Evolutionary conservation across 2,797 vertebrate species (phyloP).

Genomic region (Nyctibius grandis): DNA sequence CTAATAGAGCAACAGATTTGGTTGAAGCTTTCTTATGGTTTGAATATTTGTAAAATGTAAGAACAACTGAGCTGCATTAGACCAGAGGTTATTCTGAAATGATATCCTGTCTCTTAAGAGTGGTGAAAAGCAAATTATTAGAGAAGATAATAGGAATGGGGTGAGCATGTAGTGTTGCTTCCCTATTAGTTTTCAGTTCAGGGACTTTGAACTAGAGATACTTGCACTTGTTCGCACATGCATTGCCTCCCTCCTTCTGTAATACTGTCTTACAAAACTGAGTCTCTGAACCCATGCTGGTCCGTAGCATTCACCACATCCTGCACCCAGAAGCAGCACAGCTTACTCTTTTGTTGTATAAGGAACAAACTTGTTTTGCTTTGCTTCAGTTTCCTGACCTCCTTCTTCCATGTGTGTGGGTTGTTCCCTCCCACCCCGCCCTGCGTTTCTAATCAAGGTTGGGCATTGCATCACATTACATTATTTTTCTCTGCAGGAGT

Average conservation of each 20-base stretch:
- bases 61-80: neutral
- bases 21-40: neutral
- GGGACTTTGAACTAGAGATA: neutral
- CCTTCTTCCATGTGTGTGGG: neutral
- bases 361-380: neutral
- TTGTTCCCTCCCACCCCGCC: too few relatives aligned
- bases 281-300: fast-evolving
- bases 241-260: neutral
- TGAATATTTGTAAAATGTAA: neutral
- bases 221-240: neutral
- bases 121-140: neutral
- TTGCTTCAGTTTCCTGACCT: neutral
- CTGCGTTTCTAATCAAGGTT: neutral
- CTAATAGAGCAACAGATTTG: neutral
- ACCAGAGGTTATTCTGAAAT: neutral
- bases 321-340: neutral
- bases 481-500: neutral
- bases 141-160: neutral
- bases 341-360: neutral
- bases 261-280: neutral
- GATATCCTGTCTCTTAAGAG: neutral
- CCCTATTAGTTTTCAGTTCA: neutral
- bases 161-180: neutral
- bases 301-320: neutral
- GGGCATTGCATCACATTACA: neutral